Percentiles rank a stretch among this genome's conserved stretches.
Conservation (phyloP, 2,888 invertebrate species). For the Eupithecia insigniata region DNA sequence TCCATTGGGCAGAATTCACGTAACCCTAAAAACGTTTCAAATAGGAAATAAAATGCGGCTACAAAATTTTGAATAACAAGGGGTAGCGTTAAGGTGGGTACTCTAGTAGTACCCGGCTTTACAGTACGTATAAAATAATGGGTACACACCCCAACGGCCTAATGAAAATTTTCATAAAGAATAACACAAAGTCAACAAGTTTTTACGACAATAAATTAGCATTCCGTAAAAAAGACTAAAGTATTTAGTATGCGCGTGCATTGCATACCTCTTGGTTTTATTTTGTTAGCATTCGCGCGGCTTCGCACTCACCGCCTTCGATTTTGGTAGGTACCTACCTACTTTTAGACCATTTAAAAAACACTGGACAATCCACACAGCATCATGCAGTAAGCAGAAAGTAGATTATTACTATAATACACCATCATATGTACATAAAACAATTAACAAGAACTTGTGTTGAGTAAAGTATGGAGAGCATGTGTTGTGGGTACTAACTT, state of each 20-base stretch:
- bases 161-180: conserved; percentile 30
- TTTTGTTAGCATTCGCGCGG: neutral
- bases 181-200: conserved; percentile 13
- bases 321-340: too few species aligned
- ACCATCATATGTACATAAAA: too few species aligned
- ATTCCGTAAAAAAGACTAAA: conserved; percentile 23
- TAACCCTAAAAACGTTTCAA: neutral
- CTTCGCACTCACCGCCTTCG: too few species aligned
- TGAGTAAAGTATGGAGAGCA: too few species aligned
- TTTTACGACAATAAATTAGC: conserved; percentile 36
- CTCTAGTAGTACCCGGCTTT: too few species aligned
- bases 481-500: too few species aligned
- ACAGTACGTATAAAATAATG: neutral
- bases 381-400: too few species aligned
- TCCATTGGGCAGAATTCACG: neutral
- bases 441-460: too few species aligned
- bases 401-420: too few species aligned
- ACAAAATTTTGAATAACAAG: neutral
- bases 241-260: conserved; percentile 1
- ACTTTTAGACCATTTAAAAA: too few species aligned
- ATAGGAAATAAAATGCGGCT: neutral
- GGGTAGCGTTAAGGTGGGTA: too few species aligned
- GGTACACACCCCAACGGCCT: neutral
- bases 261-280: neutral
- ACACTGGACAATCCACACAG: too few species aligned